These are phyloP conservation scores for Augiades crinisus DNA, from an alignment of 2,888 invertebrate species.

Conservation along the genomic window DNA sequence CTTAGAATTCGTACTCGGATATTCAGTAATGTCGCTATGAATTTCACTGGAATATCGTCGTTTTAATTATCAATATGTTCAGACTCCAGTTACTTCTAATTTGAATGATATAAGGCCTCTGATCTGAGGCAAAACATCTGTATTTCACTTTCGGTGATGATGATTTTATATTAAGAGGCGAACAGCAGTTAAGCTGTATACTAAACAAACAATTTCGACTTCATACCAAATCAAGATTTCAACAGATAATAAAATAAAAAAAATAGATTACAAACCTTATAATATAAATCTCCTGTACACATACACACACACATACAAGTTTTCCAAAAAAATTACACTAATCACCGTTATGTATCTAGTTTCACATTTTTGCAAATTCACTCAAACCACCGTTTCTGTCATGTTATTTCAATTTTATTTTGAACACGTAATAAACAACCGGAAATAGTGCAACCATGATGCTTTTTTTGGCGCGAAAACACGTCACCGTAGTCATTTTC, in stretches of 20 bases:
- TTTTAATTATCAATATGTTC: too few relatives aligned
- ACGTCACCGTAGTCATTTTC: constrained; percentile 61
- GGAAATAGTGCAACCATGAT: constrained; percentile 57
- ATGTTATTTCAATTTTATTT: constrained; percentile 77
- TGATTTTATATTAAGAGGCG: too few relatives aligned
- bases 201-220: too few relatives aligned
- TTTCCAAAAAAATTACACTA: constrained; percentile 31
- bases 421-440: constrained; percentile 67
- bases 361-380: constrained; percentile 51
- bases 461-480: constrained; percentile 73
- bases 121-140: too few relatives aligned
- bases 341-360: constrained; percentile 31
- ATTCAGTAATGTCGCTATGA: too few relatives aligned
- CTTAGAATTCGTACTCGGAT: too few relatives aligned
- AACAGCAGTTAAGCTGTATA: too few relatives aligned
- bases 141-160: too few relatives aligned
- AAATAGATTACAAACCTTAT: constrained; percentile 29
- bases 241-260: constrained; percentile 4
- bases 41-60: too few relatives aligned
- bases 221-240: too few relatives aligned
- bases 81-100: too few relatives aligned
- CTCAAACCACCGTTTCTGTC: constrained; percentile 36
- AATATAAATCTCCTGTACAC: constrained; percentile 28
- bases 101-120: too few relatives aligned
- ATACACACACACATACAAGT: constrained; percentile 37